A percentile compares a stretch with the other conserved stretches of the same genome.
phyloP scores from a whole-genome alignment of 2,113 vertebrate genomes.

The Pithys albifrons region DNA sequence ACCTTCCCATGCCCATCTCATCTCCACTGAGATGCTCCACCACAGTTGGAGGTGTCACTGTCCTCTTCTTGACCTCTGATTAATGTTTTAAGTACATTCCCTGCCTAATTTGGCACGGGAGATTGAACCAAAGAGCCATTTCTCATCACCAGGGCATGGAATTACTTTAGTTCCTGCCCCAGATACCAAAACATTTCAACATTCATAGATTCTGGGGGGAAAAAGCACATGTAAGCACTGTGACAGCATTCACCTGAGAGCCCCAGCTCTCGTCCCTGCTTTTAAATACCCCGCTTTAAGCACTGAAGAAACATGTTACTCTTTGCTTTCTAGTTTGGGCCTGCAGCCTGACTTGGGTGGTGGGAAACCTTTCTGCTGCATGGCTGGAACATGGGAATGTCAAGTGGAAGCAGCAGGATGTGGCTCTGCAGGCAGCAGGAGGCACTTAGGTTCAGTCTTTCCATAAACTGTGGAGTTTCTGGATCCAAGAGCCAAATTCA shows the following conservation, averaged over 20 bases:
- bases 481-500: background rate
- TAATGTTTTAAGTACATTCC: background rate
- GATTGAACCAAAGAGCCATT: background rate
- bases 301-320: background rate
- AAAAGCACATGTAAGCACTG: background rate
- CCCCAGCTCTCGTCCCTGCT: background rate
- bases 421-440: background rate
- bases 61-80: background rate
- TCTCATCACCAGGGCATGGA: background rate
- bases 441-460: background rate
- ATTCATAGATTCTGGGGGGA: background rate
- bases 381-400: accelerated
- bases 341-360: background rate
- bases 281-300: background rate
- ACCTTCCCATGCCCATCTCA: background rate
- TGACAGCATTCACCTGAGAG: background rate
- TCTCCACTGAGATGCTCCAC: background rate
- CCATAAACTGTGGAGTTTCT: background rate
- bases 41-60: background rate
- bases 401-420: background rate
- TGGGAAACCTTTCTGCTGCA: background rate
- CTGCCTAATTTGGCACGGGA: background rate
- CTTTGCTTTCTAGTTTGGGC: background rate
- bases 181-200: background rate
- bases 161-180: background rate